Conservation (phyloP, 2,113 vertebrate genomes). For the Lathamus discolor region DNA sequence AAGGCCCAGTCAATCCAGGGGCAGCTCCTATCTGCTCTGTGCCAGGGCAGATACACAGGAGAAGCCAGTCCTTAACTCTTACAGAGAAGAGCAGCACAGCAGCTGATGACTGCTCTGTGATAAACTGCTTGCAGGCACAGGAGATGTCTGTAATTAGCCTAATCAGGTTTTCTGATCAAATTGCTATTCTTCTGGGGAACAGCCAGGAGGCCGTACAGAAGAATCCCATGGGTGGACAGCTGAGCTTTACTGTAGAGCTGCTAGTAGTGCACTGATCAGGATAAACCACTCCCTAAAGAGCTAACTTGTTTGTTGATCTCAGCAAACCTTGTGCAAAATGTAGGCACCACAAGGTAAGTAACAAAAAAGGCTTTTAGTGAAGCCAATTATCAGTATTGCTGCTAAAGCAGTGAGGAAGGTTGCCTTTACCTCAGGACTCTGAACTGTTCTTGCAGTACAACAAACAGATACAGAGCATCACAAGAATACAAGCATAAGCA, state of each 20-base stretch:
- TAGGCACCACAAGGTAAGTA: background rate
- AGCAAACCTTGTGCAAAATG: background rate
- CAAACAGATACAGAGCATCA: background rate
- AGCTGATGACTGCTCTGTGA: background rate
- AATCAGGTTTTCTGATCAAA: constrained; percentile 9
- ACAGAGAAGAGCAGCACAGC: background rate
- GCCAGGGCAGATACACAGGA: background rate
- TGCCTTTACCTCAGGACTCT: background rate
- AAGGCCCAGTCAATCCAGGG: background rate
- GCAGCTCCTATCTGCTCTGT: background rate
- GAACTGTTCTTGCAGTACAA: background rate
- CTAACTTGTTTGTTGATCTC: background rate
- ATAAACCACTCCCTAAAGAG: background rate
- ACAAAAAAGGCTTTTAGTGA: background rate
- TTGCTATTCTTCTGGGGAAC: background rate
- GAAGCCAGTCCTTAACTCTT: background rate
- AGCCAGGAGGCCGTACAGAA: background rate
- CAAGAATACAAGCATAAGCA: background rate
- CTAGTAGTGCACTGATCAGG: background rate
- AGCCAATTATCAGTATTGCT: background rate
- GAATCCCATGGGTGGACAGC: background rate
- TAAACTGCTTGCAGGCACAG: background rate
- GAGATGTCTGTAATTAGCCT: background rate
- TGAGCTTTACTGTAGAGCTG: background rate
- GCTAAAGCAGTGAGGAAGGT: background rate